Base-by-base conservation (phyloP, 2,797 vertebrate species). In the Sebastes oblongus region DNA sequence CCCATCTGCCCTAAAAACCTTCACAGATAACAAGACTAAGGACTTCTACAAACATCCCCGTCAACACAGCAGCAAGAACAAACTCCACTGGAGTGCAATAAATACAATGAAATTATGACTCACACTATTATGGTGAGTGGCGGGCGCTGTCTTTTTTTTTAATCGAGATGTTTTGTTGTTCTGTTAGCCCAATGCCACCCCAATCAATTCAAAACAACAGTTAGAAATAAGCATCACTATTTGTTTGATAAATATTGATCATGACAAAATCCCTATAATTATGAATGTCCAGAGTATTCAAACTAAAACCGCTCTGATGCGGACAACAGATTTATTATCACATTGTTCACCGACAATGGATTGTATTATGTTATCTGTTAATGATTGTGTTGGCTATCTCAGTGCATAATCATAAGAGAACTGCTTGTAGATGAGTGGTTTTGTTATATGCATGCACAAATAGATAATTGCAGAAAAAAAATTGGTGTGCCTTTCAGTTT, bases 1-100 rank as follows among this genome's bases (percentile, higher is more conserved):
- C 32, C 76, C 75, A 89, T 86, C 68, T 85, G 58, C 76, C 50
- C 75, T 65, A 66, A 55, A 82, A 81, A 69, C 46, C 39, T 75
- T 54, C 39, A 77, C 54, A 66, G 80, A 87, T 88, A 83, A 66
- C 55, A 70, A 70, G 54, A 81, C 52, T 11, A 8, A 71, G 20
- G 62, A 82, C 54, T 54, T 77, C 65, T 70, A 64, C 71, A 78
- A 76, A 77, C 67, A 76, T 36, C 16, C 20, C 52, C 74, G 75
- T 84, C 80, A 83, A 55, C 11, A 4, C 68, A 64, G 65, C 74
- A 77, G 55, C 32, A 67, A 34, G 13, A 77, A 54, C 68, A 86
- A 74, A 79, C 52, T 34, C 54, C 64, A 20, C 27, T 24, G 22
- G 59, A 75, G 20, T 29, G 5, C 58, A 14, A 62, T 34, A 85